Percentiles rank a stretch among this genome's conserved stretches.
Conservation (phyloP, 2,113 vertebrate species). For the Speoplatyrhinus poulsoni region DNA sequence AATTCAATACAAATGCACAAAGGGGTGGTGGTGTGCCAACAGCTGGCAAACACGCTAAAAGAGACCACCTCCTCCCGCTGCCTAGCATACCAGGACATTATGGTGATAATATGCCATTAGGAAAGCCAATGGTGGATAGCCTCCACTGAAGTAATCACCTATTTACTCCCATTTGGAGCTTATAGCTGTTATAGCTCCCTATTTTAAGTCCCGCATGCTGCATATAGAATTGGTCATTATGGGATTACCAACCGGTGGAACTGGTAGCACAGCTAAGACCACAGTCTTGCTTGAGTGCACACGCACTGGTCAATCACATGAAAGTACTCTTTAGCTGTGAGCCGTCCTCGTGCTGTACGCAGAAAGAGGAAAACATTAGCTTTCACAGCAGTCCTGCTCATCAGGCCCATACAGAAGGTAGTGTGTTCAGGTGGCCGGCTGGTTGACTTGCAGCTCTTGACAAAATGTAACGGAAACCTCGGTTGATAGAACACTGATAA, state of each 20-base stretch:
- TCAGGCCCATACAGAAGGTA: constrained; percentile 23
- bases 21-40: constrained; percentile 20
- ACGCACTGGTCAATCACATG: constrained; percentile 28
- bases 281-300: constrained; percentile 15
- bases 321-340: constrained; percentile 39
- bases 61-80: constrained; percentile 30
- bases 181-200: constrained; percentile 52
- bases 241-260: constrained; percentile 5
- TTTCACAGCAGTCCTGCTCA: constrained; percentile 31
- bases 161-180: constrained; percentile 46
- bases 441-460: constrained; percentile 34
- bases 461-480: constrained; percentile 1
- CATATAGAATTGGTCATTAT: constrained; percentile 63
- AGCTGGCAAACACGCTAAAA: constrained; percentile 26
- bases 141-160: constrained; percentile 52
- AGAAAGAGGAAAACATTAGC: constrained; percentile 34
- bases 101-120: constrained; percentile 50
- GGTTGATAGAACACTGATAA: constrained; percentile 12
- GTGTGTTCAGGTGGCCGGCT: constrained; percentile 36
- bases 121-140: constrained; percentile 53
- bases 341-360: constrained; percentile 18
- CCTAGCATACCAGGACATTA: constrained; percentile 30
- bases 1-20: constrained; percentile 14
- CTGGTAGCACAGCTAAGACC: constrained; percentile 15
- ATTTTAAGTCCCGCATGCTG: constrained; percentile 52